These are phyloP conservation scores for Meghimatium bilineatum DNA, from an alignment of 2,888 invertebrate species.

Conservation along the genomic window DNA sequence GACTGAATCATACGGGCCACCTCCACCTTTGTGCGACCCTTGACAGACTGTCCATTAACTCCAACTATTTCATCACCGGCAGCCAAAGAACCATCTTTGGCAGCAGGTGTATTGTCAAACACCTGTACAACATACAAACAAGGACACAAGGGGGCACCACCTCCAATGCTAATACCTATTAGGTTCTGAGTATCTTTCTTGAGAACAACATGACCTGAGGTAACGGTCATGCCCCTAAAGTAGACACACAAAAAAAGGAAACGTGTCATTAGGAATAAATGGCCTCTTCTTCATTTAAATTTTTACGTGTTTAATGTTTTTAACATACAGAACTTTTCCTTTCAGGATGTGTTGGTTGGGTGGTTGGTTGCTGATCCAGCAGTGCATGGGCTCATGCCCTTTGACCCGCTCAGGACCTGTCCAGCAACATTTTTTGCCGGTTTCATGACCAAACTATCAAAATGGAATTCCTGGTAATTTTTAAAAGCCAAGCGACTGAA, in stretches of 20 bases:
- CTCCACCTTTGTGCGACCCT: slow-evolving; percentile 97
- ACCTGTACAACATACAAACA: slow-evolving; percentile 98
- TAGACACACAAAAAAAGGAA: background rate
- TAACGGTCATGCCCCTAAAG: slow-evolving; percentile 96
- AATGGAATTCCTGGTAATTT: no score
- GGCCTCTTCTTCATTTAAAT: no score
- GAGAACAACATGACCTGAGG: slow-evolving; percentile 92
- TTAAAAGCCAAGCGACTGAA: no score
- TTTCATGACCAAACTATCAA: no score
- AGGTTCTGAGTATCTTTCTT: slow-evolving; percentile 93
- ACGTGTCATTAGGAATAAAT: background rate
- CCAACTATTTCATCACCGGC: slow-evolving; percentile 97
- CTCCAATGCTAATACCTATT: slow-evolving; percentile 98
- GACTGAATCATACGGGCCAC: slow-evolving; percentile 99
- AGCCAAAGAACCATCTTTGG: slow-evolving; percentile 93
- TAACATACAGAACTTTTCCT: no score
- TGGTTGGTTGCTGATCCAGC: no score
- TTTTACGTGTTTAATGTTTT: no score
- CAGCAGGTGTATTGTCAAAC: slow-evolving; percentile 98
- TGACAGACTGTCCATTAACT: slow-evolving; percentile 93
- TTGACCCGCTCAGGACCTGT: no score
- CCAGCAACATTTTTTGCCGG: no score
- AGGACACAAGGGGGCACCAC: slow-evolving; percentile 89
- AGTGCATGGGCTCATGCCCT: no score
- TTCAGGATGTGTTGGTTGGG: no score